Percentiles rank a stretch among this genome's conserved stretches.
These are phyloP conservation scores for Cyanistes caeruleus DNA, from an alignment of 2,113 vertebrate species.

Conservation along the genomic window DNA sequence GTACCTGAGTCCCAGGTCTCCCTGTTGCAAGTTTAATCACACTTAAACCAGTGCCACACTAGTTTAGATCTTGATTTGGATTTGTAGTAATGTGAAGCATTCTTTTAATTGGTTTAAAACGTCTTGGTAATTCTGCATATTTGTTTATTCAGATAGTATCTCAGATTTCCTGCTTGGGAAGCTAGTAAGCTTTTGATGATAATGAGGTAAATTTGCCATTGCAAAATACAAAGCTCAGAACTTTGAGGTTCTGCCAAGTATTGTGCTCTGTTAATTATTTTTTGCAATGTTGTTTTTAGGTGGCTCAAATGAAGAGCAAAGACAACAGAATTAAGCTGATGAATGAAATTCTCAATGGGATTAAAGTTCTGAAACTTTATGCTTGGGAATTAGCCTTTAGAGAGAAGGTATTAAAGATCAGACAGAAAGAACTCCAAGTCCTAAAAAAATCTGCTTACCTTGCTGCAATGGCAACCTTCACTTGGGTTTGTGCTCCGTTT, in stretches of 20 bases:
- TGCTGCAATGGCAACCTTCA: slow-evolving; percentile 89
- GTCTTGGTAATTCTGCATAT: slow-evolving; percentile 7
- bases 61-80: neutral
- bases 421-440: slow-evolving; percentile 89
- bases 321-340: slow-evolving; percentile 96
- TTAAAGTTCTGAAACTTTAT: slow-evolving; percentile 96
- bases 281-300: slow-evolving; percentile 74
- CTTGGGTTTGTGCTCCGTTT: slow-evolving; percentile 97
- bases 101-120: slow-evolving; percentile 37
- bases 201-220: slow-evolving; percentile 41
- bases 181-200: slow-evolving; percentile 53
- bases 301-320: slow-evolving; percentile 97
- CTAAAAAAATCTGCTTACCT: slow-evolving; percentile 93
- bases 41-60: neutral
- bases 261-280: slow-evolving; percentile 49
- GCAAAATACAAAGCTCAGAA: slow-evolving; percentile 37
- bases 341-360: slow-evolving; percentile 96
- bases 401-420: slow-evolving; percentile 88
- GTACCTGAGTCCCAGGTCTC: neutral
- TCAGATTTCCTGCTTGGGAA: slow-evolving; percentile 48
- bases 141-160: slow-evolving; percentile 44
- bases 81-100: neutral
- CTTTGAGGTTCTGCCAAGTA: slow-evolving; percentile 53
- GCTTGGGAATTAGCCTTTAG: slow-evolving; percentile 97
- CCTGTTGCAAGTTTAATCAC: neutral